phyloP scores from a whole-genome alignment of 2,797 vertebrate genomes.

The Channallabes apus region DNA sequence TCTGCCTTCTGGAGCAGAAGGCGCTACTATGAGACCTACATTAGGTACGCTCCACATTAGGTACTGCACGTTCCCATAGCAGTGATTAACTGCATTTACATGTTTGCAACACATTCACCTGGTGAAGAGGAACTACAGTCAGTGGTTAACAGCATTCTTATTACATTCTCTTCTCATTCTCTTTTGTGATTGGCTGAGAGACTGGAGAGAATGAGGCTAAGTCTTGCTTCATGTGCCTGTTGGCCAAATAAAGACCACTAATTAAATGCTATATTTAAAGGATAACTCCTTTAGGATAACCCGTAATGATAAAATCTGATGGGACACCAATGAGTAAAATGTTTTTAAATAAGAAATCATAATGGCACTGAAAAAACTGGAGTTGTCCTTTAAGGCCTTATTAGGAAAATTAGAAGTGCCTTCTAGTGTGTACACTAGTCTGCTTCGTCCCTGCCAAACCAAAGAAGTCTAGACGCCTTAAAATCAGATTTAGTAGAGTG shows the following conservation, averaged over 20 bases:
- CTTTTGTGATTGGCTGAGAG: slow-evolving; percentile 5
- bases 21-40: slow-evolving; percentile 98
- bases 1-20: slow-evolving; percentile 89
- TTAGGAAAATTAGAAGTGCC: neutral
- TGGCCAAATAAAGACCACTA: neutral
- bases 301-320: neutral
- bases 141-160: neutral
- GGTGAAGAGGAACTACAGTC: neutral
- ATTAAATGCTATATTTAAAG: neutral
- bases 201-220: neutral
- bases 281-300: neutral
- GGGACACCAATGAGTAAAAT: neutral
- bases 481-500: neutral
- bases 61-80: slow-evolving; percentile 63
- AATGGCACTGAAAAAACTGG: neutral
- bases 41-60: slow-evolving; percentile 93
- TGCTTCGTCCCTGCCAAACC: slow-evolving; percentile 5
- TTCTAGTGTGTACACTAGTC: neutral
- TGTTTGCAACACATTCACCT: neutral
- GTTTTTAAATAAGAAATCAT: neutral
- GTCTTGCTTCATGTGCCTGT: neutral
- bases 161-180: neutral
- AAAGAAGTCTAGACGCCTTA: slow-evolving; percentile 17
- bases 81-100: neutral
- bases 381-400: slow-evolving; percentile 9